Percentiles rank a stretch among this genome's conserved stretches.
Evolutionary conservation across 1,140 invertebrate genomes (phyloP).

Genomic region (Eriocheir sinensis): DNA sequence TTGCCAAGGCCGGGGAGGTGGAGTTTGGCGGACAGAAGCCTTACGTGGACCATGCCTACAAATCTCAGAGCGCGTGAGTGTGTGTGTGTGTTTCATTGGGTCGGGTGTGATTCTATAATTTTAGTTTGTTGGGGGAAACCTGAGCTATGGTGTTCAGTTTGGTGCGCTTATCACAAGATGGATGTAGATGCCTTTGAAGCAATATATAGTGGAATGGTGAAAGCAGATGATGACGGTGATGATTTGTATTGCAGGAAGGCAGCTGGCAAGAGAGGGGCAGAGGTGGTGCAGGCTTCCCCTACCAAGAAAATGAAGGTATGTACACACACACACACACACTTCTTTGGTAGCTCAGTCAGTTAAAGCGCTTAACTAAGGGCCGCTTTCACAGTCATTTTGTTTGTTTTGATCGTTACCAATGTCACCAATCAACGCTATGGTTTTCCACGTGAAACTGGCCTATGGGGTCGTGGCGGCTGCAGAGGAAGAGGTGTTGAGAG

Average conservation of each 20-base stretch:
- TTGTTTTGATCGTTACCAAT: too few relatives aligned
- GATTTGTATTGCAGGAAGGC: neutral
- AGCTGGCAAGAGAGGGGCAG: neutral
- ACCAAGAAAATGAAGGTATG: neutral
- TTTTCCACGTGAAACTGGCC: too few relatives aligned
- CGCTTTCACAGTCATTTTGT: too few relatives aligned
- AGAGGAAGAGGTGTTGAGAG: too few relatives aligned
- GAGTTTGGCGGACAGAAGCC: neutral
- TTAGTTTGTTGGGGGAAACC: too few relatives aligned
- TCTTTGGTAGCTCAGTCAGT: too few relatives aligned
- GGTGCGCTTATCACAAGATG: too few relatives aligned
- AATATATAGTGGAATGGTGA: neutral
- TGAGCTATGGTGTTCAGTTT: too few relatives aligned
- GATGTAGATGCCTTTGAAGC: neutral
- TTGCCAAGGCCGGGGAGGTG: neutral
- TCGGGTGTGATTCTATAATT: neutral
- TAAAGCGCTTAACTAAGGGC: too few relatives aligned
- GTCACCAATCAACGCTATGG: too few relatives aligned
- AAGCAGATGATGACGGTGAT: neutral
- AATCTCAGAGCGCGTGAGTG: constrained; percentile 1
- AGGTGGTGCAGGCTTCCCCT: neutral
- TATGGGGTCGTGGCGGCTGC: too few relatives aligned
- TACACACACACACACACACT: neutral
- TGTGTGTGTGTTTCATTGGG: neutral
- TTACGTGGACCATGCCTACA: neutral